Conservation (phyloP, 92 coral and sea anemone species). For the Parazoanthus atlanticus region DNA sequence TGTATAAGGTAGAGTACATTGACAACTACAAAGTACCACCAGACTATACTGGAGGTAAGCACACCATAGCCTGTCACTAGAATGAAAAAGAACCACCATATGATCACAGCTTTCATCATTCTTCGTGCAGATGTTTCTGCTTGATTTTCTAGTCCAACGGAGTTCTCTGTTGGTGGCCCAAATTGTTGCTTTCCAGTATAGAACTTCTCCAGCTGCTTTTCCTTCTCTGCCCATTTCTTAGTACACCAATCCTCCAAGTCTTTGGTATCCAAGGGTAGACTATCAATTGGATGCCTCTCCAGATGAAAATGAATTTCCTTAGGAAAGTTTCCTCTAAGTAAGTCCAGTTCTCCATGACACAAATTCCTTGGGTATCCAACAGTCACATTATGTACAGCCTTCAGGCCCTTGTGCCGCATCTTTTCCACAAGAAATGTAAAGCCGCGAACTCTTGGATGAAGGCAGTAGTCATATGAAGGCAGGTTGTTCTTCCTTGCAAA, state of each 20-base stretch:
- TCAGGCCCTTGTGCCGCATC: slow-evolving; percentile 69
- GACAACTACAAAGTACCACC: slow-evolving; percentile 74
- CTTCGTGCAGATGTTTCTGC: slow-evolving; percentile 49
- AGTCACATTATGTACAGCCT: slow-evolving; percentile 91
- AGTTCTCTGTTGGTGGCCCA: slow-evolving; percentile 53
- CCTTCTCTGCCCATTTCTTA: slow-evolving; percentile 85
- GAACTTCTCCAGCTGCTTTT: slow-evolving; percentile 70
- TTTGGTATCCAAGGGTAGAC: slow-evolving; percentile 67
- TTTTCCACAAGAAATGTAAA: slow-evolving; percentile 87
- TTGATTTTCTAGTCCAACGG: slow-evolving; percentile 30
- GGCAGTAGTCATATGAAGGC: slow-evolving; percentile 78
- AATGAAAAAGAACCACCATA: slow-evolving; percentile 74
- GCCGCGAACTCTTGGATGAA: slow-evolving; percentile 97
- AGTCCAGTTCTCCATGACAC: slow-evolving; percentile 78
- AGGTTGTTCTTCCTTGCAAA: slow-evolving; percentile 89
- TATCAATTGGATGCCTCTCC: slow-evolving; percentile 71
- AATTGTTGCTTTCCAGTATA: slow-evolving; percentile 64
- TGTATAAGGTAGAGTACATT: slow-evolving; percentile 38
- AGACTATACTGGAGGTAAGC: slow-evolving; percentile 49
- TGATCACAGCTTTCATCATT: slow-evolving; percentile 55
- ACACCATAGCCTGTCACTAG: slow-evolving; percentile 41
- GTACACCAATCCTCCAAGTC: slow-evolving; percentile 90
- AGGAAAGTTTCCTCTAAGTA: slow-evolving; percentile 80
- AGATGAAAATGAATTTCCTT: slow-evolving; percentile 90
- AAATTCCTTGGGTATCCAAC: slow-evolving; percentile 80